Evolutionary conservation across 2,113 vertebrate species (phyloP).

Genomic region (Pelodiscus sinensis): DNA sequence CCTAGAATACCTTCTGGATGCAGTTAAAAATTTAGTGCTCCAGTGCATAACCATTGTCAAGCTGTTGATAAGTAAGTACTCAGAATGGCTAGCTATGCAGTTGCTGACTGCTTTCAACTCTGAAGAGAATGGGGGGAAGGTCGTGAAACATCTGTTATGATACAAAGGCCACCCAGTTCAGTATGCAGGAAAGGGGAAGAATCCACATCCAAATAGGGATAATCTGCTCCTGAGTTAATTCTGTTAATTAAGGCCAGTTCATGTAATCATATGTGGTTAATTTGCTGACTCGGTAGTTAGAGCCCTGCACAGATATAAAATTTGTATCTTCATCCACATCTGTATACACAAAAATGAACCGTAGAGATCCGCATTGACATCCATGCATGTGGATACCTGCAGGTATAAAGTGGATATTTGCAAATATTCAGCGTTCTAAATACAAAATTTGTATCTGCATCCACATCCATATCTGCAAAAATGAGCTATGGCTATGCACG

Average conservation of each 20-base stretch:
- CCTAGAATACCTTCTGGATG: background rate
- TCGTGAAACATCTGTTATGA: background rate
- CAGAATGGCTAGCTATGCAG: rapidly evolving
- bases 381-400: no score
- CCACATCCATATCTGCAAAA: no score
- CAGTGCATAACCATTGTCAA: background rate
- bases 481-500: no score
- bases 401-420: no score
- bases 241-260: background rate
- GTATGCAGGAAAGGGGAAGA: background rate
- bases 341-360: no score
- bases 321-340: no score
- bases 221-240: background rate
- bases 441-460: no score
- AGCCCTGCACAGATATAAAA: no score
- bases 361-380: no score
- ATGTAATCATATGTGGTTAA: rapidly evolving
- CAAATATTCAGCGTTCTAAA: no score
- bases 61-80: background rate
- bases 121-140: background rate
- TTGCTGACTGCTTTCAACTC: background rate
- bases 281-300: background rate
- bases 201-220: background rate
- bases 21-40: constrained; percentile 3
- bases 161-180: background rate